Evolutionary conservation across 2,113 vertebrate genomes (phyloP).

Genomic region (Patagioenas fasciata): DNA sequence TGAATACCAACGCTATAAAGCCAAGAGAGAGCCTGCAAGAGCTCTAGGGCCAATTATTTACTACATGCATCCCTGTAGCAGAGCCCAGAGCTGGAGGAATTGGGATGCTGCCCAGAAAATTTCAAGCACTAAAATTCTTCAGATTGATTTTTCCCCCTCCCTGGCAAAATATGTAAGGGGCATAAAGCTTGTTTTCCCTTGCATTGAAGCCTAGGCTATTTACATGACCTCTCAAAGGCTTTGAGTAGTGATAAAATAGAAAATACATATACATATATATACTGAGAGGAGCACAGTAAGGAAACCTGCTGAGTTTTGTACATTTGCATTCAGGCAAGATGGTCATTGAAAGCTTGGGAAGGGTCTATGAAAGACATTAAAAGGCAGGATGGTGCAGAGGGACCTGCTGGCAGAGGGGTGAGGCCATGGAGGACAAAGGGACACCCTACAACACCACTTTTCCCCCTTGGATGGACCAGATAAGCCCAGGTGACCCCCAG

Average conservation of each 20-base stretch:
- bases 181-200: not conserved
- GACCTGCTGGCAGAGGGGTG: not conserved
- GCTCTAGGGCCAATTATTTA: not conserved
- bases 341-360: not conserved
- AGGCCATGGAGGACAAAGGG: not conserved
- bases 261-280: not conserved
- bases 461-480: not conserved
- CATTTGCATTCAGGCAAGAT: not conserved
- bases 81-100: not conserved
- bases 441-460: fast-evolving
- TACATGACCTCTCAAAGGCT: not conserved
- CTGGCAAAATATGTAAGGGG: not conserved
- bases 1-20: not conserved
- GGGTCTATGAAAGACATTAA: not conserved
- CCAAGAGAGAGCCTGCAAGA: not conserved
- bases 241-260: not conserved
- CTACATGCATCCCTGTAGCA: not conserved
- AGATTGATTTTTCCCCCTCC: not conserved
- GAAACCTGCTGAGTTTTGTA: not conserved
- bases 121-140: constrained; percentile 3
- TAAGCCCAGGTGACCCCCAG: not conserved
- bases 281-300: fast-evolving
- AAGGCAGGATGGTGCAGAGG: not conserved
- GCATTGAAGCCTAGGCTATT: not conserved
- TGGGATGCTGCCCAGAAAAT: constrained; percentile 42